Evolutionary conservation across 2,888 invertebrate genomes (phyloP).

Genomic region (Drosophila aldrichi): DNA sequence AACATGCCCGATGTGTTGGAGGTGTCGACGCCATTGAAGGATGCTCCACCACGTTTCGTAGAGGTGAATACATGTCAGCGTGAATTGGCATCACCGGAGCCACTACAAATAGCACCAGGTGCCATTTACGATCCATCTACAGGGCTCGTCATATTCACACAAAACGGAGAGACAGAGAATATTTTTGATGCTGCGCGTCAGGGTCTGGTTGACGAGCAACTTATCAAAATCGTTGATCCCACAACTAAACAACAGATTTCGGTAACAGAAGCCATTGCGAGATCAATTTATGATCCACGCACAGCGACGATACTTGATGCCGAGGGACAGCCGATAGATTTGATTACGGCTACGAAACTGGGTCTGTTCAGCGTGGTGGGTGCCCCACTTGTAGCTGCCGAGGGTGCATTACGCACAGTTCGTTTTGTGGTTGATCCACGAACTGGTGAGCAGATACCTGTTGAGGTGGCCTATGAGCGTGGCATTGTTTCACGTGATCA

Average conservation of each 20-base stretch:
- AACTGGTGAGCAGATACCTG: conserved; percentile 92
- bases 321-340: conserved; percentile 88
- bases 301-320: conserved; percentile 90
- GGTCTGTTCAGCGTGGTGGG: conserved; percentile 92
- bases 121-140: conserved; percentile 92
- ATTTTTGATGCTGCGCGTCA: conserved; percentile 91
- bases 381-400: conserved; percentile 90
- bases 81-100: conserved; percentile 87
- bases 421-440: conserved; percentile 91
- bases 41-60: conserved; percentile 86
- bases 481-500: conserved; percentile 88
- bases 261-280: conserved; percentile 91
- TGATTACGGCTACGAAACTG: conserved; percentile 91
- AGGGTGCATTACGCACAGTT: conserved; percentile 89
- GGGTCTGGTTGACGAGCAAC: conserved; percentile 89
- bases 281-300: conserved; percentile 90
- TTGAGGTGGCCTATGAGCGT: conserved; percentile 92
- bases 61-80: conserved; percentile 85
- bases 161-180: conserved; percentile 89
- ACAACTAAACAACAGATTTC: conserved; percentile 88
- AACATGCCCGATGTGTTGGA: conserved; percentile 91
- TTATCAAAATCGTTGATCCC: conserved; percentile 90
- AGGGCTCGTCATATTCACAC: conserved; percentile 90
- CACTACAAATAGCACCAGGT: conserved; percentile 90
- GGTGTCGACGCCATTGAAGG: conserved; percentile 87